Percentiles rank a stretch among this genome's conserved stretches.
Evolutionary conservation across 2,113 vertebrate genomes (phyloP).

Genomic region (Equus quagga): DNA sequence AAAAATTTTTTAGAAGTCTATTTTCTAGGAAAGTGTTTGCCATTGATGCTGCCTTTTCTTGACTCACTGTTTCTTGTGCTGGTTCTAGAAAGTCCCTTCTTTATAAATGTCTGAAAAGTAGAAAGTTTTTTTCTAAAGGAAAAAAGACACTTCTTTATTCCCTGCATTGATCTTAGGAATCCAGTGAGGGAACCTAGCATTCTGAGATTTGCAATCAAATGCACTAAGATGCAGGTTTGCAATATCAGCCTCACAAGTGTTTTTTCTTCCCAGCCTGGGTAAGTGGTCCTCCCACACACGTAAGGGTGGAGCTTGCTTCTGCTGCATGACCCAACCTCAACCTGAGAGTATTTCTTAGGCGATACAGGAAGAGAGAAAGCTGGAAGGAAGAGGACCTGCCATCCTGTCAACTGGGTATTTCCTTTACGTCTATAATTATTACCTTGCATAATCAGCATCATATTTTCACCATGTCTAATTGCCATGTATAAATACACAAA

Average conservation of each 20-base stretch:
- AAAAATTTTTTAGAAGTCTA: not conserved
- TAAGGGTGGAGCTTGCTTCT: not conserved
- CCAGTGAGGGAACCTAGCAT: not conserved
- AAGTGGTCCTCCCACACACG: not conserved
- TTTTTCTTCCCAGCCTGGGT: not conserved
- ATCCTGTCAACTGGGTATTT: not conserved
- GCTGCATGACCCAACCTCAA: not conserved
- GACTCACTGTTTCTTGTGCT: not conserved
- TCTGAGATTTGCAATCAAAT: not conserved
- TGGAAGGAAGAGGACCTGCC: not conserved
- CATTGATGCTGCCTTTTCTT: not conserved
- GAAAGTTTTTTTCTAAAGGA: not conserved
- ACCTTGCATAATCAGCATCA: not conserved
- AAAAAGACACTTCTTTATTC: not conserved
- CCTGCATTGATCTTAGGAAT: not conserved
- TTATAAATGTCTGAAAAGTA: not conserved
- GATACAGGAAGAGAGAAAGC: not conserved
- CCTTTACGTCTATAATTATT: not conserved
- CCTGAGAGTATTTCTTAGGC: not conserved
- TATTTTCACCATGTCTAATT: slow-evolving; percentile 37
- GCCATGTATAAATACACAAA: not conserved
- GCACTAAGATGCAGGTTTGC: not conserved
- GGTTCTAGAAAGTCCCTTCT: not conserved
- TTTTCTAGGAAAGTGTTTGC: slow-evolving; percentile 28
- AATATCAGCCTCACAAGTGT: not conserved